Conservation (phyloP, 2,888 invertebrate species). For the Gastracanthus pulcherrimus region DNA sequence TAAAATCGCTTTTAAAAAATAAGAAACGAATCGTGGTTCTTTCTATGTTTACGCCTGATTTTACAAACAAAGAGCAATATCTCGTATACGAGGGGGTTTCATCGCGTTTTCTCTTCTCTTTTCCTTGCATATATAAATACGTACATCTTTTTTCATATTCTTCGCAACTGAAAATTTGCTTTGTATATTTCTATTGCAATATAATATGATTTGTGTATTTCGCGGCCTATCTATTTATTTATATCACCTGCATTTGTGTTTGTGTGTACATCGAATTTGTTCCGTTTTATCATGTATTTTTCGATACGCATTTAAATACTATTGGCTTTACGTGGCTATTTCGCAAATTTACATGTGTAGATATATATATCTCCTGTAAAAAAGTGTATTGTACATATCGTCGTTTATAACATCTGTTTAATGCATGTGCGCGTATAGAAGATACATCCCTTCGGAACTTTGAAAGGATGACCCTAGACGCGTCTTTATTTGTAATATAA, state of each 20-base stretch:
- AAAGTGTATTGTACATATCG: conserved; percentile 49
- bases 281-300: background rate
- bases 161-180: conserved; percentile 17
- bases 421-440: background rate
- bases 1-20: conserved; percentile 13
- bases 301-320: conserved; percentile 35
- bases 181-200: conserved; percentile 47
- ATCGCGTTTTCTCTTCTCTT: conserved; percentile 29
- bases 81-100: conserved; percentile 46
- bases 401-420: conserved; percentile 40
- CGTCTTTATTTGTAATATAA: conserved; percentile 22
- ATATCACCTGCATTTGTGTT: conserved; percentile 26
- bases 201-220: conserved; percentile 16
- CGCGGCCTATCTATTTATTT: conserved; percentile 33
- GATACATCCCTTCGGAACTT: background rate
- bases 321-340: conserved; percentile 49
- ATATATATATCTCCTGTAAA: conserved; percentile 40
- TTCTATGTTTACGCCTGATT: conserved; percentile 34
- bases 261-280: conserved; percentile 19
- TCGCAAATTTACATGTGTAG: conserved; percentile 30
- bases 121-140: conserved; percentile 26
- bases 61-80: conserved; percentile 46
- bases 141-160: too few species aligned
- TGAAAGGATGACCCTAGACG: background rate
- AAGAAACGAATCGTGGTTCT: conserved; percentile 23